phyloP scores from a whole-genome alignment of 2,797 vertebrate genomes.

The Xerus rutilus region DNA sequence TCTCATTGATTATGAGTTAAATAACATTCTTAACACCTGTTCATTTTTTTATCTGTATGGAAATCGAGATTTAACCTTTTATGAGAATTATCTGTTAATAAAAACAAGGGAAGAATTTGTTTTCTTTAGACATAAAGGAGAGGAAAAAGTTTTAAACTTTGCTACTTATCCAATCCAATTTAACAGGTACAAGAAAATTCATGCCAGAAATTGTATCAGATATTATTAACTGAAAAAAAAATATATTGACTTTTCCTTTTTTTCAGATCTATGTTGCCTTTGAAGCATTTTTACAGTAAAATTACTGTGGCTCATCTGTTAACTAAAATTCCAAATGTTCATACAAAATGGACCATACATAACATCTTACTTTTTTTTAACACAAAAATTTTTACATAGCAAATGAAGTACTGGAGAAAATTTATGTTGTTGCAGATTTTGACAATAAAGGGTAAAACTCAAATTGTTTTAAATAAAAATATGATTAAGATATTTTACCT shows the following conservation, averaged over 20 bases:
- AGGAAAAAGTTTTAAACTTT: conserved; percentile 31
- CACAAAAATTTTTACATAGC: conserved; percentile 5
- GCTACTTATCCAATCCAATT: conserved; percentile 28
- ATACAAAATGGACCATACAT: conserved; percentile 72
- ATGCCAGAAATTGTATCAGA: neutral
- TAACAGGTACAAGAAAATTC: neutral
- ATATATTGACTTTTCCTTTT: neutral
- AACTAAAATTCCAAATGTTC: conserved; percentile 42
- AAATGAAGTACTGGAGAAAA: conserved; percentile 57
- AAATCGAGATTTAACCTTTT: conserved; percentile 47
- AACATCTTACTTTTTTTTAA: conserved; percentile 67
- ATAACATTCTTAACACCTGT: conserved; percentile 31
- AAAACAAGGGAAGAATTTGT: neutral
- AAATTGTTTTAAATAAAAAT: conserved; percentile 67
- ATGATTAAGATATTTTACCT: neutral
- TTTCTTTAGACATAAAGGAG: conserved; percentile 19
- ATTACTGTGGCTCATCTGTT: neutral
- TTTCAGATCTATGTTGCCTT: neutral
- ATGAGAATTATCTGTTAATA: conserved; percentile 49
- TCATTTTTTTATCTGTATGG: conserved; percentile 19
- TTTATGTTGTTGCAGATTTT: conserved; percentile 67
- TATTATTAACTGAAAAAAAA: neutral
- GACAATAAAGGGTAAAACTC: conserved; percentile 68
- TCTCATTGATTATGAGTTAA: conserved; percentile 39
- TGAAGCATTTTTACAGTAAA: neutral